Base-by-base conservation (phyloP, 64 coral and sea anemone species). In the Montipora foliosa region DNA sequence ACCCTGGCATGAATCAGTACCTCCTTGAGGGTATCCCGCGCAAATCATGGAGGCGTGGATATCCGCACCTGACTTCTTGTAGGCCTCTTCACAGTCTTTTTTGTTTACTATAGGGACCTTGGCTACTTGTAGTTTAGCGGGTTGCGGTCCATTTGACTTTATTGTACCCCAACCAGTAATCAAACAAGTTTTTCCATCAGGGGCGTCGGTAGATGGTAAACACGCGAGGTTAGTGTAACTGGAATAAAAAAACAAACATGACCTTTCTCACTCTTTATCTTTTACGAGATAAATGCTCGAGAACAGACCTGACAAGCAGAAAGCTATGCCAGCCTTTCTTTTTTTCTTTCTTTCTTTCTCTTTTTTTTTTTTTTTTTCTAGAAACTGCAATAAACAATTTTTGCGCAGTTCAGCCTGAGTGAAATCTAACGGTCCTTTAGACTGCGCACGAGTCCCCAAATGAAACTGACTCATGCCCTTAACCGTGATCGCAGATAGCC, bases 141-240 rank as follows among this genome's bases (percentile, higher is more conserved):
- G 84, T 21, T 81, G 77, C 1, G 6, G 15, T 14, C 90, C 90
- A 58, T 71, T 84, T 1, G 90, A 82, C 14, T 57, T 20, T 8
- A 92, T 22, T 7, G 82, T 91, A 14, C 94, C 94, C 94, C 94
- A 95, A 0, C 94, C 94, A 14, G 83, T 80, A 10, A 95, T 93
- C 11, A 74, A 55, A 29, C 91, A 93, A 0, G 44, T 47, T 46
- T n/a, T 4, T 49, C 82, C 82, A 70, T 44, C 37, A 13, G 13
- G 37, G 15, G 82, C 14, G 9, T 72, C 17, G 8, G 44, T 11
- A 9, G 64, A 21, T 71, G 82, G 82, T 21, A 86, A 71, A 12
- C 82, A 86, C 8, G 66, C 82, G 8, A 86, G 64, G 13, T 67
- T 67, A 10, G 66, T 71, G 82, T 71, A 72, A 16, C 82, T 86